Evolutionary conservation across 2,797 vertebrate species (phyloP), one percentile per base, ranked within the genome.

Genomic region (Chelonia mydas): DNA sequence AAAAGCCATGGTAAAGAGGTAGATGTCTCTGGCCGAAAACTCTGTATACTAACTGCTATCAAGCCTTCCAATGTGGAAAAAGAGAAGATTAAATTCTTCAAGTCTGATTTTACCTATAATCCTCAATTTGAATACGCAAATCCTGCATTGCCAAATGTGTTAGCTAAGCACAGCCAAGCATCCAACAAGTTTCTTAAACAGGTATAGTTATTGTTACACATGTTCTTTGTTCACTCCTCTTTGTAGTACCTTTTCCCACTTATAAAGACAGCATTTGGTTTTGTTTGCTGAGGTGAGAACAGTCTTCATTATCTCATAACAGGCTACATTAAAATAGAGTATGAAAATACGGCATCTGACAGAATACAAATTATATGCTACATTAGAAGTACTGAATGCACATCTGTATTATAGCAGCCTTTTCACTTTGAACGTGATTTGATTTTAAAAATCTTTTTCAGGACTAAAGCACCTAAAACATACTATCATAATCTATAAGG

Each of bases 121-220:
- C 99, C 99, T 28, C 99, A 99, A 45, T 99, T 99, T 98, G 98
- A 99, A 55, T 99, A 99, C 91, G 98, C 98, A 84, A 99, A 98
- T 92, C 98, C 99, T 0, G 98, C 98, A 11, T 94, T 99, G 94
- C 98, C 98, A 1, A 97, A 95, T 0, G 95, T 99, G 59, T 96
- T 99, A 97, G 98, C 98, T 47, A 99, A 98, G 89, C 98, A 99
- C 88, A 98, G 98, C 98, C 98, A 97, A 0, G 99, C 99, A 3
- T 99, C 99, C 0, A 98, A 99, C 89, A 98, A 98, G 55, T 99
- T 99, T 94, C 98, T 99, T n/a, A 98, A 98, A 83, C 99, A 99
- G 99, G 99, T 99, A 98, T 92, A 88, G 68, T 94, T 94, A 3
- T 50, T 28, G 86, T 88, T 77, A 37, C 9, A 31, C 16, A 11